These are phyloP conservation scores for Rotaria magnacalcarata DNA, from an alignment of 2,888 invertebrate genomes.

Conservation along the genomic window DNA sequence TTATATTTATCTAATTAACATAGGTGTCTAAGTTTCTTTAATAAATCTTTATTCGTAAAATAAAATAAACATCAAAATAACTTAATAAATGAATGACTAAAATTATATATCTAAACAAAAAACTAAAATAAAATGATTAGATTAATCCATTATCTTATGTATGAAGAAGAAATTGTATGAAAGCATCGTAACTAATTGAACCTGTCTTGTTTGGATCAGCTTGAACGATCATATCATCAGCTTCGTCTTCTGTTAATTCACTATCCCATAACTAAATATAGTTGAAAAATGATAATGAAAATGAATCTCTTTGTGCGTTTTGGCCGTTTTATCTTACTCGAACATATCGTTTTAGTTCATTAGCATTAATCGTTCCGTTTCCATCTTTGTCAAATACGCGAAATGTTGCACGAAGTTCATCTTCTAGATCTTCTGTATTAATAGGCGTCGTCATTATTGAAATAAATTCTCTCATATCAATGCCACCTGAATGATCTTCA, in stretches of 20 bases:
- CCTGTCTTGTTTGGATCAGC: conserved; percentile 3
- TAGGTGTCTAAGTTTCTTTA: too few species aligned
- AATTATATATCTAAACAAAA: not conserved
- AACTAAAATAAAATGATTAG: not conserved
- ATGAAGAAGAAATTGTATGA: conserved; percentile 23
- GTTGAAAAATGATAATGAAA: not conserved
- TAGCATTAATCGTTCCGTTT: conserved; percentile 5
- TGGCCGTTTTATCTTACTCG: not conserved
- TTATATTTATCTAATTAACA: too few species aligned
- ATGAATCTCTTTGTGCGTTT: too few species aligned
- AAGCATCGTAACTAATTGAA: not conserved
- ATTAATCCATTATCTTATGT: not conserved
- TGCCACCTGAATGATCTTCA: conserved; percentile 32
- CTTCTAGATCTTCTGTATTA: conserved; percentile 2
- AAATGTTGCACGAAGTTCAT: conserved; percentile 8
- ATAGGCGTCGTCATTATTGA: not conserved
- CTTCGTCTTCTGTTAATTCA: conserved; percentile 31
- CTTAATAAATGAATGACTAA: not conserved
- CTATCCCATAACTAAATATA: not conserved
- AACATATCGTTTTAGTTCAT: conserved; percentile 22
- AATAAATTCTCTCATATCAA: conserved; percentile 25
- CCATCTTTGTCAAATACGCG: conserved; percentile 18
- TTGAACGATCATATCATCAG: conserved; percentile 6
- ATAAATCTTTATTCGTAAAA: too few species aligned
- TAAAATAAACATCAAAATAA: too few species aligned